Evolutionary conservation across 2,888 invertebrate species (phyloP), one percentile per base, ranked within the genome.

Genomic region (Nemoura dubitans): DNA sequence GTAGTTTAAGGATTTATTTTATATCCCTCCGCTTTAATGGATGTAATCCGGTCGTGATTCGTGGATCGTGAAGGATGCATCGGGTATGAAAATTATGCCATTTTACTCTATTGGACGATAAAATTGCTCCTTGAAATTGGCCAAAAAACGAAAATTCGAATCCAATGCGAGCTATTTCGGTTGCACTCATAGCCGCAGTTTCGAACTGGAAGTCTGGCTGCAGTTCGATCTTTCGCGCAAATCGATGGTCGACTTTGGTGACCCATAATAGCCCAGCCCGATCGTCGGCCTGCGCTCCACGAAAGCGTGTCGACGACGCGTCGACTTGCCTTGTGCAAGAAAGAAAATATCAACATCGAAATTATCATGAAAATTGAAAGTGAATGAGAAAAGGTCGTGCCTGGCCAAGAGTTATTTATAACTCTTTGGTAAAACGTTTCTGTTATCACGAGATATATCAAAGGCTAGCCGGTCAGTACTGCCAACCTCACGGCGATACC

Each of bases 301-400:
- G 59, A 10, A 59, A 59, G 59, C 59, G 59, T 59, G 59, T 21
- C 59, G 59, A 10, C 59, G 59, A 1, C 59, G 59, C 59, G 59
- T 14, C 21, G 16, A 14, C 36, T 10, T 10, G 36, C 36, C 16
- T 59, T 59, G 59, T 59, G 59, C 59, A 59, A 59, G 59, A 59
- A 59, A 59, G 59, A 59, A 59, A 59, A 59, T 59, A 59, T 59
- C 59, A 59, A 59, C 59, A 59, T 36, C 80, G 30, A 30, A 81
- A 81, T 81, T 81, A 29, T 81, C 59, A 81, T 81, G 28, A 30
- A 81, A 81, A 81, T 81, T 30, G 81, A 81, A 81, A 81, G 81
- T 81, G 81, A 81, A 81, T 81, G 81, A 30, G 81, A 81, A 81
- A 81, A 27, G 30, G 30, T 81, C 81, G 81, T 81, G 81, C 28